Evolutionary conservation across 1,140 invertebrate species (phyloP).

Genomic region (Drosophila baimaii): DNA sequence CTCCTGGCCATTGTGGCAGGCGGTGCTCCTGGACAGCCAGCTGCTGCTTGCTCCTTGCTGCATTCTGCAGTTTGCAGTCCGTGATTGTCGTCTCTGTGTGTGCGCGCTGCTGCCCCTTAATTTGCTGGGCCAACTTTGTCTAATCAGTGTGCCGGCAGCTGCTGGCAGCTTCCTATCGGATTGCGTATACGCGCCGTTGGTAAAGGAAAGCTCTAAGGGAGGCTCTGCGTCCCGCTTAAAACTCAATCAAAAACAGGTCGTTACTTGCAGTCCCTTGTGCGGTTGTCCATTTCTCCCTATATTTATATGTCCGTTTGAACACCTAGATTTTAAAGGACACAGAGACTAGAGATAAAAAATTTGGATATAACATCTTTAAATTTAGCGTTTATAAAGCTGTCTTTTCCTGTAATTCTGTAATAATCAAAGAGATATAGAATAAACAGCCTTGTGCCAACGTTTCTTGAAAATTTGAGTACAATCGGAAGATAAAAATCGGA

Average conservation of each 20-base stretch:
- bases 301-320: not conserved
- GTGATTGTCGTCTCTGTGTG: constrained; percentile 23
- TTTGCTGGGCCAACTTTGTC: constrained; percentile 49
- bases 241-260: not conserved
- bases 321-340: not conserved
- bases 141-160: constrained; percentile 47
- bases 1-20: constrained; percentile 42
- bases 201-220: too few species aligned
- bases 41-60: constrained; percentile 48
- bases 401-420: too few species aligned
- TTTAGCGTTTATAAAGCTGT: too few species aligned
- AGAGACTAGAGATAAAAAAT: not conserved
- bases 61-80: constrained; percentile 42
- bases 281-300: too few species aligned
- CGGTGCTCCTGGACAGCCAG: constrained; percentile 19
- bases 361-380: not conserved
- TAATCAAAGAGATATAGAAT: not conserved
- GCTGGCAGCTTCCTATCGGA: constrained; percentile 25
- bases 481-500: not conserved
- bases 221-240: not conserved
- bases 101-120: constrained; percentile 34
- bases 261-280: too few species aligned
- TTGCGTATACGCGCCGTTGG: constrained; percentile 36
- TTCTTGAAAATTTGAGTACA: not conserved
- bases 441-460: not conserved